Conservation (phyloP, 2,888 invertebrate genomes). For the Alloplasta piceator region DNA sequence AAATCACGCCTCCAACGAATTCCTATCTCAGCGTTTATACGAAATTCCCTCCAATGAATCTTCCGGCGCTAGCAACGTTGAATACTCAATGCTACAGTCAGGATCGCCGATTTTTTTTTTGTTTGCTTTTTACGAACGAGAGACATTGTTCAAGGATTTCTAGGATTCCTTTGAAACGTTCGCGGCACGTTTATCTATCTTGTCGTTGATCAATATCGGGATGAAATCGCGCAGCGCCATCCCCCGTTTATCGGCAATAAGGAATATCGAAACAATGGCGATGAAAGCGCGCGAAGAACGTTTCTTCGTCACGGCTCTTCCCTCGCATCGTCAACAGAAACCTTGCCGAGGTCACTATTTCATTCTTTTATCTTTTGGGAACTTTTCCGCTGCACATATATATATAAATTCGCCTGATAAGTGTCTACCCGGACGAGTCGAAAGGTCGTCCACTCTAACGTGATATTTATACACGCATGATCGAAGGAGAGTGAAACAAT, state of each 20-base stretch:
- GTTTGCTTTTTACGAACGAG: not conserved
- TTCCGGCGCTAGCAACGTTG: conserved; percentile 21
- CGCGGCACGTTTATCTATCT: conserved; percentile 18
- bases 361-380: conserved; percentile 27
- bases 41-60: conserved; percentile 46
- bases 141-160: conserved; percentile 29
- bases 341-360: not conserved
- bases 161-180: conserved; percentile 12
- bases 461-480: conserved; percentile 32
- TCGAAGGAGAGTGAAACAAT: conserved; percentile 33
- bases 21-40: conserved; percentile 32
- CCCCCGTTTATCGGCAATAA: conserved; percentile 49
- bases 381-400: conserved; percentile 44
- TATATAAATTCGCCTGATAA: too few species aligned
- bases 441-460: conserved; percentile 37
- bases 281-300: conserved; percentile 42
- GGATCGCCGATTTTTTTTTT: conserved; percentile 5
- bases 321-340: conserved; percentile 9
- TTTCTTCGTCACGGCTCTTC: conserved; percentile 26
- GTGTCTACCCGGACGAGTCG: conserved; percentile 35
- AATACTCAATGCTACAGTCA: conserved; percentile 21
- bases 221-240: conserved; percentile 58
- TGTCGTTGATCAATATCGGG: conserved; percentile 48
- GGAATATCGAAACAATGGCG: conserved; percentile 67
- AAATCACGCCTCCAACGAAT: conserved; percentile 47